phyloP scores from a whole-genome alignment of 2,797 vertebrate species.

The Lerista edwardsae region DNA sequence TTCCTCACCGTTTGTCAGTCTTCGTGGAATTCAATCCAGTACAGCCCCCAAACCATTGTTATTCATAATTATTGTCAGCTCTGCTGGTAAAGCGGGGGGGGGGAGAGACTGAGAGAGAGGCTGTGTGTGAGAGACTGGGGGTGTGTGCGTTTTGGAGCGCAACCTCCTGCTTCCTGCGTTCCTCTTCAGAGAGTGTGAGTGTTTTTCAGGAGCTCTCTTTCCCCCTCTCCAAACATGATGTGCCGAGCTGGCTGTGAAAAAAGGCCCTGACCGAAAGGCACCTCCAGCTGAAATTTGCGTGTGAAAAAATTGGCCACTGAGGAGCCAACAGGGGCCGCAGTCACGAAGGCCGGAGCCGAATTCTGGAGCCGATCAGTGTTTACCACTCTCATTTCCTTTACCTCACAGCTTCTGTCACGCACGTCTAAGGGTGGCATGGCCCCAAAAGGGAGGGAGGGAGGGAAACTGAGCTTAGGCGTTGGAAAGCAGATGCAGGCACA shows the following conservation, averaged over 20 bases:
- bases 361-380: slow-evolving; percentile 88
- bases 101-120: background rate
- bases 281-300: slow-evolving; percentile 71
- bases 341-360: slow-evolving; percentile 67
- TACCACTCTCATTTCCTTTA: slow-evolving; percentile 88
- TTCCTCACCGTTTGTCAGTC: slow-evolving; percentile 36
- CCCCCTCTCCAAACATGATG: slow-evolving; percentile 14
- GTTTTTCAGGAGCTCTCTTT: slow-evolving; percentile 67
- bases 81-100: slow-evolving; percentile 42
- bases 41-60: slow-evolving; percentile 74
- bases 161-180: background rate
- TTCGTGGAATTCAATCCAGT: slow-evolving; percentile 65
- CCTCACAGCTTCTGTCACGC: slow-evolving; percentile 88
- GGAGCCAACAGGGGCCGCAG: slow-evolving; percentile 71
- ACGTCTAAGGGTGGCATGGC: slow-evolving; percentile 70
- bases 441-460: background rate
- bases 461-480: slow-evolving; percentile 15
- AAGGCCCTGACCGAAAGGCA: slow-evolving; percentile 76
- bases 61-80: slow-evolving; percentile 84
- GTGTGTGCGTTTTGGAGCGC: background rate
- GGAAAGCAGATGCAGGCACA: slow-evolving; percentile 8
- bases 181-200: background rate
- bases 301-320: slow-evolving; percentile 68
- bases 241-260: slow-evolving; percentile 81
- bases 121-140: background rate